Percentiles rank a stretch among this genome's conserved stretches.
Conservation (phyloP, 2,113 vertebrate species). For the Columba livia region DNA sequence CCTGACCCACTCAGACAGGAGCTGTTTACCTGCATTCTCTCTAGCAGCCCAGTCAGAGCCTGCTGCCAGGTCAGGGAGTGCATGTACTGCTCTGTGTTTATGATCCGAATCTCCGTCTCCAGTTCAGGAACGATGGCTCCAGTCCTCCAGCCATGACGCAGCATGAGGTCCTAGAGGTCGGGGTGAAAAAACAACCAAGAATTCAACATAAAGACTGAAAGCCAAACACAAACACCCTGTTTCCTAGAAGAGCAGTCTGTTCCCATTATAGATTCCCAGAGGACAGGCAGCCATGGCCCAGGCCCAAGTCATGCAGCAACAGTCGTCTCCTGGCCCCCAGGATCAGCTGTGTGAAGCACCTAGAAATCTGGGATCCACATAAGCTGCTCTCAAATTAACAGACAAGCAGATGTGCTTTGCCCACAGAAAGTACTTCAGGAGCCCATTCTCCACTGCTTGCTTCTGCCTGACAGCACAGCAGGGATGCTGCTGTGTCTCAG, state of each 20-base stretch:
- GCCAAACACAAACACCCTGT: neutral
- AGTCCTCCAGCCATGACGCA: conserved; percentile 82
- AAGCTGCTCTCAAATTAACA: neutral
- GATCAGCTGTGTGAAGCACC: neutral
- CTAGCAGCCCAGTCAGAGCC: conserved; percentile 80
- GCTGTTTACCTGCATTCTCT: conserved; percentile 80
- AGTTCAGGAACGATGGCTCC: conserved; percentile 84
- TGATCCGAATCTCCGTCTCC: conserved; percentile 81
- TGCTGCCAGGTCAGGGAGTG: conserved; percentile 86
- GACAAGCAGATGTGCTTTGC: neutral
- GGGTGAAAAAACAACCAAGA: conserved; percentile 1
- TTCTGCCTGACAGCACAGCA: neutral
- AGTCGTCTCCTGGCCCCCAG: neutral
- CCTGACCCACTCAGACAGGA: neutral
- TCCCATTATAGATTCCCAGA: neutral
- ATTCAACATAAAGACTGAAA: neutral
- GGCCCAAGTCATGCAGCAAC: neutral
- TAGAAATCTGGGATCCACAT: neutral
- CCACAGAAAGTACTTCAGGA: neutral
- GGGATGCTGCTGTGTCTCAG: neutral
- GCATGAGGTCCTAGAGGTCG: conserved; percentile 77
- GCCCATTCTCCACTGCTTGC: neutral
- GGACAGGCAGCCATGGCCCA: neutral
- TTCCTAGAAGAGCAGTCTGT: neutral
- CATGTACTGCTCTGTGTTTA: conserved; percentile 85